Percentiles rank a stretch among this genome's conserved stretches.
These are phyloP conservation scores for Stramonita haemastoma DNA, from an alignment of 2,888 invertebrate species.

Conservation along the genomic window DNA sequence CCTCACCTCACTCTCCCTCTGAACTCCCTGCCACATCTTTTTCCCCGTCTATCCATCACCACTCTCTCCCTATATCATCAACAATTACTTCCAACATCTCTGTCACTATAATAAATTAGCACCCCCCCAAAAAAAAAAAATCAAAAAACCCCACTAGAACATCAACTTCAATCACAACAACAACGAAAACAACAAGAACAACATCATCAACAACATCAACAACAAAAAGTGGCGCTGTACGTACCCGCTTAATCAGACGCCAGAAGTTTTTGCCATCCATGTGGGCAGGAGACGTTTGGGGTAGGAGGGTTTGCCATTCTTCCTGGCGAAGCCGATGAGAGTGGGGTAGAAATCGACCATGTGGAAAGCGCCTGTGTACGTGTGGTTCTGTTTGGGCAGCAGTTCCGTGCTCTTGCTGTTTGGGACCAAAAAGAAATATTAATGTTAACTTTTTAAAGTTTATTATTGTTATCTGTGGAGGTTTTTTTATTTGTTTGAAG, in stretches of 20 bases:
- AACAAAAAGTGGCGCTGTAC: not conserved
- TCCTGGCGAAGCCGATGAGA: not conserved
- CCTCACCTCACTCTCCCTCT: no score
- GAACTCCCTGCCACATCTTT: no score
- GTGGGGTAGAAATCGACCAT: not conserved
- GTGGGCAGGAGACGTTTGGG: not conserved
- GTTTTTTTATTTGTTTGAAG: no score
- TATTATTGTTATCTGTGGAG: no score
- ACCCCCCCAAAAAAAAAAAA: not conserved
- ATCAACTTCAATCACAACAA: not conserved
- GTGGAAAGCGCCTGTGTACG: not conserved
- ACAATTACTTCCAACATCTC: no score
- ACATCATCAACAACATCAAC: not conserved
- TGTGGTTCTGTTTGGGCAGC: constrained; percentile 8
- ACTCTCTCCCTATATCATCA: no score
- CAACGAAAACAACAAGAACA: not conserved
- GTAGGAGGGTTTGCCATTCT: not conserved
- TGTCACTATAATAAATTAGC: no score
- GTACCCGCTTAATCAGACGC: not conserved
- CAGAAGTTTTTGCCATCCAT: not conserved
- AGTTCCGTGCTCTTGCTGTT: not conserved
- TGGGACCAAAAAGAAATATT: no score
- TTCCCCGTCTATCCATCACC: no score
- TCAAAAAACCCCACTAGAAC: not conserved
- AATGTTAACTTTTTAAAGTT: no score